A percentile compares a stretch with the other conserved stretches of the same genome.
These are phyloP conservation scores for Lithophane leautieri DNA, from an alignment of 2,888 invertebrate genomes.

Conservation along the genomic window DNA sequence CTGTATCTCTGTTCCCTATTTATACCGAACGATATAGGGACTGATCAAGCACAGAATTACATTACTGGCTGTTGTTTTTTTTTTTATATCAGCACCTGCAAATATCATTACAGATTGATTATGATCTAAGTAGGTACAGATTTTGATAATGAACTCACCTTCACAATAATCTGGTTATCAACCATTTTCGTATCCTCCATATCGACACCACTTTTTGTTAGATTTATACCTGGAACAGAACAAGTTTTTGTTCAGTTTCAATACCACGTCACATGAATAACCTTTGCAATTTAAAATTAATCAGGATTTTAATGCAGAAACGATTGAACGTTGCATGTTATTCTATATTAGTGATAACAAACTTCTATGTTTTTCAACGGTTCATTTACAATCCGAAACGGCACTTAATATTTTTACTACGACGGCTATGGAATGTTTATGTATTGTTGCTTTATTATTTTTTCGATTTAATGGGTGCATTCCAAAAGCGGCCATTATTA, in stretches of 20 bases:
- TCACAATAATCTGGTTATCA: conserved; percentile 84
- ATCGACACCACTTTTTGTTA: conserved; percentile 83
- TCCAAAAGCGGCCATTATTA: conserved; percentile 14
- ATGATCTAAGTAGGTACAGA: conserved; percentile 1
- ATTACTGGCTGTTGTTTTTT: background rate
- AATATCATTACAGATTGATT: conserved; percentile 9
- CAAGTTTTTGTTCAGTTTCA: conserved; percentile 51
- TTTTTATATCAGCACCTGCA: background rate
- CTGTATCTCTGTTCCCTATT: background rate
- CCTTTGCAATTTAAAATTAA: conserved; percentile 42
- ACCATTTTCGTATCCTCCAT: conserved; percentile 84
- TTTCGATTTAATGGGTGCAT: conserved; percentile 15
- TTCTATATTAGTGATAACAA: conserved; percentile 39
- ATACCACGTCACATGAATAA: conserved; percentile 18
- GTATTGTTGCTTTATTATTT: conserved; percentile 6
- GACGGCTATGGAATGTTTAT: conserved; percentile 14
- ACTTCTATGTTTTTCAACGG: conserved; percentile 55
- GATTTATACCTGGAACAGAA: conserved; percentile 86
- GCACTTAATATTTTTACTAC: conserved; percentile 43
- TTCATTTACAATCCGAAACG: conserved; percentile 53
- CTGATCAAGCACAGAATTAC: background rate
- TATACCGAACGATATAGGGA: too few species aligned
- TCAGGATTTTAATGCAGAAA: conserved; percentile 46
- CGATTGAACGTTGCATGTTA: conserved; percentile 16
- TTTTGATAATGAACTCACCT: conserved; percentile 75